Conservation (phyloP, 2,797 vertebrate species). For the Aphelocoma californica region DNA sequence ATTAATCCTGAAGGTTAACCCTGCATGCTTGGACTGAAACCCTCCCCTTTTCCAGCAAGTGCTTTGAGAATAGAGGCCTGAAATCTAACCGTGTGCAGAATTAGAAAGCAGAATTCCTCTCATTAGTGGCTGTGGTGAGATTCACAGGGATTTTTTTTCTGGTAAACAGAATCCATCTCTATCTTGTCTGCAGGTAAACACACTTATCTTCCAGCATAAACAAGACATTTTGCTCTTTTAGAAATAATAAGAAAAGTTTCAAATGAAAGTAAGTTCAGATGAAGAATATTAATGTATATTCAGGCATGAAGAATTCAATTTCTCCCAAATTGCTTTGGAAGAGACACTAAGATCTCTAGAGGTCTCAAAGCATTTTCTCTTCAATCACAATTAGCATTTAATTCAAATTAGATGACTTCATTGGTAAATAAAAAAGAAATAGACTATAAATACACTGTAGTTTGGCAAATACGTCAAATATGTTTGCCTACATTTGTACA, state of each 20-base stretch:
- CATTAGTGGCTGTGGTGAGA: neutral
- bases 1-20: neutral
- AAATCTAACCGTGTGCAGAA: constrained; percentile 3
- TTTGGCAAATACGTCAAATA: neutral
- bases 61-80: neutral
- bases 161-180: constrained; percentile 21
- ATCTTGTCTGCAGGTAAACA: constrained; percentile 37
- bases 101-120: constrained; percentile 19
- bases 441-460: neutral
- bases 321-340: neutral
- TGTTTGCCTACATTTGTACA: neutral
- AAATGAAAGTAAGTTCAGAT: neutral
- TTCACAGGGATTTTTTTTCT: constrained; percentile 7
- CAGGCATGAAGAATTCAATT: constrained; percentile 41
- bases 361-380: constrained; percentile 19
- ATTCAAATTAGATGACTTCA: constrained; percentile 36
- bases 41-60: neutral
- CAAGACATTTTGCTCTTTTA: neutral
- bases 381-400: constrained; percentile 42
- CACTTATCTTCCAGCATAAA: constrained; percentile 11
- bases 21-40: neutral
- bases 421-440: constrained; percentile 43
- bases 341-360: neutral
- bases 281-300: constrained; percentile 40
- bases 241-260: constrained; percentile 14